phyloP scores from a whole-genome alignment of 2,113 vertebrate species.

The Sterrhoptilus dennistouni region DNA sequence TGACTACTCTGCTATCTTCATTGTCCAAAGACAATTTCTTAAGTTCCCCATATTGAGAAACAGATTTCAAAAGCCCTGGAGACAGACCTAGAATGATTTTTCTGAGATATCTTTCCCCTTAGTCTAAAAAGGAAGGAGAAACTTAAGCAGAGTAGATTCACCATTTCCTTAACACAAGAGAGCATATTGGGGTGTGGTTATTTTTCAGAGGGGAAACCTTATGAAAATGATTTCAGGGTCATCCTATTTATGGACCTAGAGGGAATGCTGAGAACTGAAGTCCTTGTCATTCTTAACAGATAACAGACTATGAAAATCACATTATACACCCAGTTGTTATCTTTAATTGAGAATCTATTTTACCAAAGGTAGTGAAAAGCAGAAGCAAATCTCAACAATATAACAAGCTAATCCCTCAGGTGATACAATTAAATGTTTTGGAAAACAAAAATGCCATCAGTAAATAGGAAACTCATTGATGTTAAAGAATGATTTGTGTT shows the following conservation, averaged over 20 bases:
- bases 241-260: background rate
- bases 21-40: background rate
- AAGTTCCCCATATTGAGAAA: background rate
- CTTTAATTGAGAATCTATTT: conserved; percentile 26
- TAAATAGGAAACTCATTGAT: background rate
- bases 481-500: background rate
- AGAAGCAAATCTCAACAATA: background rate
- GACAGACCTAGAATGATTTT: background rate
- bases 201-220: background rate
- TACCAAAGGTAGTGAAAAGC: background rate
- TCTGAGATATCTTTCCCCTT: background rate
- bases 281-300: background rate
- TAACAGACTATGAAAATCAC: background rate
- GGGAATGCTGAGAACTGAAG: background rate
- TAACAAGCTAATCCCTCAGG: background rate
- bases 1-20: background rate
- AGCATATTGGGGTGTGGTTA: background rate
- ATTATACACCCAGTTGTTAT: background rate
- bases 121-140: background rate
- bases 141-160: background rate
- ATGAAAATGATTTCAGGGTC: conserved; percentile 35
- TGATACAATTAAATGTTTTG: background rate
- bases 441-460: background rate
- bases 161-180: background rate
- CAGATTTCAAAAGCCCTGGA: background rate